These are phyloP conservation scores for Astyanax mexicanus DNA, from an alignment of 2,797 vertebrate genomes.

Conservation along the genomic window DNA sequence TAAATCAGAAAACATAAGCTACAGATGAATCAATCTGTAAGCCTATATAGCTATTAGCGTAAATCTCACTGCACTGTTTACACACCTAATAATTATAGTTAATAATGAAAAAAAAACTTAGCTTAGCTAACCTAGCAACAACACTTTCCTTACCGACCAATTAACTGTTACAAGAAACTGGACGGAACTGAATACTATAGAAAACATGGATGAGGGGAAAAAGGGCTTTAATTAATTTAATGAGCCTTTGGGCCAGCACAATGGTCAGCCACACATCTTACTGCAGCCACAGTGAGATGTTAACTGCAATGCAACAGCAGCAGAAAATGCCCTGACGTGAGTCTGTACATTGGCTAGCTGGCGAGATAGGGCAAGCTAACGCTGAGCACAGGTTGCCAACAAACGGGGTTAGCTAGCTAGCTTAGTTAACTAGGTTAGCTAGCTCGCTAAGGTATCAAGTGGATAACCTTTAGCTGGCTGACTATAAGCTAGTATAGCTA, in stretches of 20 bases:
- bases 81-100: neutral
- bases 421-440: too few relatives aligned
- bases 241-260: slow-evolving; percentile 24
- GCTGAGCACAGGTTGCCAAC: neutral
- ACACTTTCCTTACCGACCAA: neutral
- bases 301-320: slow-evolving; percentile 44
- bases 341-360: slow-evolving; percentile 12
- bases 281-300: slow-evolving; percentile 40
- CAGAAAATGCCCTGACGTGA: slow-evolving; percentile 48
- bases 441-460: slow-evolving; percentile 21
- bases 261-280: slow-evolving; percentile 25
- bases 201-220: neutral
- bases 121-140: neutral
- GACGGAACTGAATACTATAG: neutral
- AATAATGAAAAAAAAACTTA: slow-evolving; percentile 19
- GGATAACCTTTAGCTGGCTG: neutral
- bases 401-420: too few relatives aligned
- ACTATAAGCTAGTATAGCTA: too few relatives aligned
- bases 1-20: neutral
- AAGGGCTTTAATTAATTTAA: neutral
- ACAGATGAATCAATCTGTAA: neutral
- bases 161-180: neutral
- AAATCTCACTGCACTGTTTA: slow-evolving; percentile 3
- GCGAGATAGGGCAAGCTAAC: neutral
- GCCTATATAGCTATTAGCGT: too few relatives aligned